Conservation (phyloP, 2,797 vertebrate species). For the Ctenosaura bakeri region DNA sequence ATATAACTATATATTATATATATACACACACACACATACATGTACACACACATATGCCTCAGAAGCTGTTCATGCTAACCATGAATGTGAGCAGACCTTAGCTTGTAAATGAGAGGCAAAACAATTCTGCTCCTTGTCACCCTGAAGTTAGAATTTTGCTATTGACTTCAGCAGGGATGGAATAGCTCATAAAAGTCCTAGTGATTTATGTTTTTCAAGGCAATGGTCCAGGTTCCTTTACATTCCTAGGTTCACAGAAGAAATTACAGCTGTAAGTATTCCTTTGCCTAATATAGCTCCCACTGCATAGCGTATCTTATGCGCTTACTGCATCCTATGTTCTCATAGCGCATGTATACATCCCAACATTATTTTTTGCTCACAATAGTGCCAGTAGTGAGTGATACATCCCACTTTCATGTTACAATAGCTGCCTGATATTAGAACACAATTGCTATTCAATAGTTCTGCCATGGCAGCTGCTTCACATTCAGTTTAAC, state of each 20-base stretch:
- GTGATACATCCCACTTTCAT: slow-evolving; percentile 3
- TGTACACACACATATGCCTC: neutral
- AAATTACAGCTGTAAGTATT: neutral
- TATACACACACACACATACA: too few relatives aligned
- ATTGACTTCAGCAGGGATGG: slow-evolving; percentile 30
- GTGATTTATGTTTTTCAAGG: slow-evolving; percentile 34
- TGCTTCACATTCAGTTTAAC: slow-evolving; percentile 25
- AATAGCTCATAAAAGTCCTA: slow-evolving; percentile 40
- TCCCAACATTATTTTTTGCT: slow-evolving; percentile 19
- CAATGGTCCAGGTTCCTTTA: slow-evolving; percentile 24
- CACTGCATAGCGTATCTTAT: neutral
- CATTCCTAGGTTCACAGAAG: neutral
- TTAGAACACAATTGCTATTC: slow-evolving; percentile 1
- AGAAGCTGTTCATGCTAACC: slow-evolving; percentile 14
- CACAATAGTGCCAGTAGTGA: slow-evolving; percentile 5
- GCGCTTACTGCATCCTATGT: neutral
- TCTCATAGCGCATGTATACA: neutral
- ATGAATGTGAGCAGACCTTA: neutral
- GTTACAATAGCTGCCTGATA: slow-evolving; percentile 27
- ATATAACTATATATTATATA: slow-evolving; percentile 1
- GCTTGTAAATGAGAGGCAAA: slow-evolving; percentile 34
- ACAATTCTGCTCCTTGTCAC: slow-evolving; percentile 27
- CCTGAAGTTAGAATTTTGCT: slow-evolving; percentile 39
- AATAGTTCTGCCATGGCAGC: slow-evolving; percentile 12
- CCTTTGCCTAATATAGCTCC: slow-evolving; percentile 18